These are phyloP conservation scores for Orthosia incerta DNA, from an alignment of 2,888 invertebrate genomes.

Conservation along the genomic window DNA sequence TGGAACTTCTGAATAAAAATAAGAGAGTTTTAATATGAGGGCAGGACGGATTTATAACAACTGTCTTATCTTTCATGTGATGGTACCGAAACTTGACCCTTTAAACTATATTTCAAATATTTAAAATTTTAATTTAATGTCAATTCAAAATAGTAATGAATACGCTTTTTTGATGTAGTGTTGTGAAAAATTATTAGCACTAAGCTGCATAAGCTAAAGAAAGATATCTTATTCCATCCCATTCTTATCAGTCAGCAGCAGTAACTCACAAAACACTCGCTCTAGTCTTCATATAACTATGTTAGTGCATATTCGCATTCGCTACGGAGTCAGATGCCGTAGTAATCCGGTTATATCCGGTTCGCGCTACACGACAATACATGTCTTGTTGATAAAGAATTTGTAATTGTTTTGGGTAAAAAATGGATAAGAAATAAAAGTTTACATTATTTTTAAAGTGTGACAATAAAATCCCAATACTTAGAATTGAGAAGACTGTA, in stretches of 20 bases:
- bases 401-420: slow-evolving; percentile 12
- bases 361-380: slow-evolving; percentile 19
- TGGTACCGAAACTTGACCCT: no score
- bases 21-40: no score
- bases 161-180: neutral
- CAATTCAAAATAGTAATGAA: no score
- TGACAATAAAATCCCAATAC: no score
- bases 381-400: slow-evolving; percentile 9
- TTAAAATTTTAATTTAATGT: no score
- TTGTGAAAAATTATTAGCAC: neutral
- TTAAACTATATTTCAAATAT: no score
- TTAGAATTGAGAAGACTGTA: no score
- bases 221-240: slow-evolving; percentile 2
- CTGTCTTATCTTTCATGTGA: no score
- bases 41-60: no score
- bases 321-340: slow-evolving; percentile 71
- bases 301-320: slow-evolving; percentile 69
- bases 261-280: slow-evolving; percentile 20
- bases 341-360: slow-evolving; percentile 75
- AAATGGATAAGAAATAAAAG: neutral
- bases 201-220: neutral
- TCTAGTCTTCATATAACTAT: slow-evolving; percentile 50
- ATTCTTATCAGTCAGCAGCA: slow-evolving; percentile 16
- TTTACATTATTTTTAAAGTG: no score
- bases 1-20: no score